Base-by-base conservation (phyloP, 1,140 invertebrate species). In the Sminthurides bifidus region DNA sequence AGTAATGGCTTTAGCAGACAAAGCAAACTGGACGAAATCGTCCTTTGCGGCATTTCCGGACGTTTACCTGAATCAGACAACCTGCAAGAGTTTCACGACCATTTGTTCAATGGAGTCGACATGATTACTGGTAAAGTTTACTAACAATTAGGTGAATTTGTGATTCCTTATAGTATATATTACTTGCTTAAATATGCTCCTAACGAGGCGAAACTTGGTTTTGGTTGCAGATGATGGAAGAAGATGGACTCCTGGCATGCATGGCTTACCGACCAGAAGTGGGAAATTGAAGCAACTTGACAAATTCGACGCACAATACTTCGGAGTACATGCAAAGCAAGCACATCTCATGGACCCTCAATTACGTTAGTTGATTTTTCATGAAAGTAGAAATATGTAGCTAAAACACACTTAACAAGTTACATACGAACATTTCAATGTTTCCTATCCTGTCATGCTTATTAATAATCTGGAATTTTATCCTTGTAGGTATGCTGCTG, bases 271-370 rank as follows among this genome's bases (percentile, higher is more conserved):
- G 10, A 75, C 76, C 44, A 76, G 92, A 57, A 82, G 79, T 66
- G 93, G 92, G 44, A 94, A 93, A 74, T 67, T 98, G 1, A 94
- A 93, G 70, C 82, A 93, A 59, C 64, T 97, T 33, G 71, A 76
- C 31, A 80, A 81, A 63, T 96, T 95, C 67, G 92, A 95, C 70
- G 85, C 88, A 3, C 79, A 82, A 17, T 94, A 92, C 70, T 95
- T 95, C 73, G 87, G 89, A 35, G 87, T 95, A 5, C 87, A 92
- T 69, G 82, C 83, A 1, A 93, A 94, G 73, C 90, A 96, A 70
- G 92, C 92, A 1, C 77, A 94, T 65, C 78, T 81, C 33, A 97
- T 98, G 92, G 93, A 97, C 70, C 93, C 94, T 3, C 89, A 96
- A 71, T 73, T 96, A 1, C 33, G 93, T 58, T 75, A 41, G 5